Conservation (phyloP, 1,140 invertebrate species). For the Megalonaias nervosa region DNA sequence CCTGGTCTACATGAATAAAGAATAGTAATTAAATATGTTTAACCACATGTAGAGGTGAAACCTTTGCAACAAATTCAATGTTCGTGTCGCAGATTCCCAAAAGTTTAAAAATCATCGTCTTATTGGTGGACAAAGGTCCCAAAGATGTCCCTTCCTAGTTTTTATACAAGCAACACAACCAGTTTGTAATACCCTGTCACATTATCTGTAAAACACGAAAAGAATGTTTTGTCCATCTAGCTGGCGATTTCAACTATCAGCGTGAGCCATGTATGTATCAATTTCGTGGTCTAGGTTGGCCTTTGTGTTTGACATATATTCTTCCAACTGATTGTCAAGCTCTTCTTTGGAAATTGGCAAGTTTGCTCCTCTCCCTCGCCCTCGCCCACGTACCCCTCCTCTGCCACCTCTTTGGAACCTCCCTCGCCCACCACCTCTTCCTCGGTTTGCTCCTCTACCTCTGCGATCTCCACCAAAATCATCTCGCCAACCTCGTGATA, state of each 20-base stretch:
- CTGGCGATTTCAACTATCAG: constrained; percentile 21
- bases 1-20: too few relatives aligned
- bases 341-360: constrained; percentile 71
- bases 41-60: too few relatives aligned
- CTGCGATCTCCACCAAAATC: constrained; percentile 19
- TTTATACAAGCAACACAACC: too few relatives aligned
- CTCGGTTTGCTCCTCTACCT: constrained; percentile 23
- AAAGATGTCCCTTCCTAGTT: too few relatives aligned
- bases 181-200: too few relatives aligned
- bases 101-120: too few relatives aligned
- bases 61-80: too few relatives aligned
- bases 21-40: too few relatives aligned
- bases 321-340: constrained; percentile 77
- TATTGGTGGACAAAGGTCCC: too few relatives aligned
- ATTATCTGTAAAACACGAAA: too few relatives aligned
- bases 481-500: constrained; percentile 9
- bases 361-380: constrained; percentile 24
- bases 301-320: constrained; percentile 77
- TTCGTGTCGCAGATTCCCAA: too few relatives aligned
- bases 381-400: constrained; percentile 24
- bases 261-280: constrained; percentile 65
- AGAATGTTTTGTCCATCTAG: too few relatives aligned
- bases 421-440: constrained; percentile 22
- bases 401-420: constrained; percentile 46
- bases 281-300: constrained; percentile 72